Evolutionary conservation across 2,797 vertebrate genomes (phyloP).

Genomic region (Lateolabrax maculatus): DNA sequence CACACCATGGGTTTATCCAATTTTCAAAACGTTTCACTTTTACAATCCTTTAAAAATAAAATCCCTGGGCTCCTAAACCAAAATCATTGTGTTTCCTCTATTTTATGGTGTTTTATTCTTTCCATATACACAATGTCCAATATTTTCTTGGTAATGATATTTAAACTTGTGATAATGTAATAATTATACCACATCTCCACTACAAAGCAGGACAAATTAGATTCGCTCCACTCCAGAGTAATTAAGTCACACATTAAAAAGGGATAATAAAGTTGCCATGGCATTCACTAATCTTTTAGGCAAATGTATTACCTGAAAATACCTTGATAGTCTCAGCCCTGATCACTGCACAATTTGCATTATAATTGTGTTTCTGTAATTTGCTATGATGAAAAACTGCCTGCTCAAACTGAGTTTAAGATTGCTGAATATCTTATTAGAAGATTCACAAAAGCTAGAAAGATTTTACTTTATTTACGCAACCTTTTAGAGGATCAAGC

Average conservation of each 20-base stretch:
- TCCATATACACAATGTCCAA: conserved; percentile 14
- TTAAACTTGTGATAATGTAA: conserved; percentile 43
- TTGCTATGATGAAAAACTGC: not conserved
- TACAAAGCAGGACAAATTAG: conserved; percentile 46
- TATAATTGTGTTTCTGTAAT: not conserved
- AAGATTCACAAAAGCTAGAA: not conserved
- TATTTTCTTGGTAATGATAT: conserved; percentile 33
- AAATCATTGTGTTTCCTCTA: not conserved
- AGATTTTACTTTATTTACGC: not conserved
- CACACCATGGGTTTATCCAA: not conserved
- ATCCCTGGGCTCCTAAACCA: not conserved
- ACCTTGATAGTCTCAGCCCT: not conserved
- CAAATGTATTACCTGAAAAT: conserved; percentile 49
- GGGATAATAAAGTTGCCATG: conserved; percentile 41
- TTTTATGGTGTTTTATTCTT: not conserved
- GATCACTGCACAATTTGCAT: conserved; percentile 37
- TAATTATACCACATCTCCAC: conserved; percentile 34
- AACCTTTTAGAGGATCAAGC: not conserved
- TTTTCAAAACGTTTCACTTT: conserved; percentile 2
- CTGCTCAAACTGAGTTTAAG: not conserved
- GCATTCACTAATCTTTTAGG: conserved; percentile 48
- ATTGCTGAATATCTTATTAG: not conserved
- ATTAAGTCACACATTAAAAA: conserved; percentile 52
- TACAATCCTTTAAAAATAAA: not conserved
- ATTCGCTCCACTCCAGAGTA: conserved; percentile 43